Base-by-base conservation (phyloP, 1,140 invertebrate species). In the Drosophila rhopaloa region DNA sequence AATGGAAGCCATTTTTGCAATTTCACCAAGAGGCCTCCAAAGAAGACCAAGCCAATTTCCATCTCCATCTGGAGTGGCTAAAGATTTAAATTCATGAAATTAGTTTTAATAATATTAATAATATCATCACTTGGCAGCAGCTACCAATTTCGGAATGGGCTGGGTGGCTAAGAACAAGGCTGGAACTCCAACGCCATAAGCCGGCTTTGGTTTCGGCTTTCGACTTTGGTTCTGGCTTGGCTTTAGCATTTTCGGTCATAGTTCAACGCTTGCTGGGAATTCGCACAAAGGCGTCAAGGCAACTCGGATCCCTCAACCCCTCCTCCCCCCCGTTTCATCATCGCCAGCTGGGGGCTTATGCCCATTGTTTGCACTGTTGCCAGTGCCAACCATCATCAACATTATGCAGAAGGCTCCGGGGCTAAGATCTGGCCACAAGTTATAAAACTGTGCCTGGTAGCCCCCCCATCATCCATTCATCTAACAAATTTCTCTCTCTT, bases 61-160 rank as follows among this genome's bases (percentile, higher is more conserved):
- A 3, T 9, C 8, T 24, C 46, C 32, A 19, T 13, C 10, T 32
- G 41, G 14, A 43, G 54, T 67, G 14, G 11, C 38, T 35, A 50
- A 67, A 37, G 44, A 53, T 43, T 76, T 73, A 72, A 76, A 86
- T 88, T 86, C 63, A 82, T 70, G 40, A 86, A 86, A 86, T 86
- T 86, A 86, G 79, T 88, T 86, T 86, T 88, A 86, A 88, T 82
- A 88, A 88, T 72, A 82, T 86, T 82, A 86, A 86, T 80, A 79
- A 79, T 73, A 81, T 81, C 82, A 76, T 67, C 79, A 82, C 82
- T 88, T 88, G 79, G 70, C 76, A 82, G 65, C 82, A 58, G 27
- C 43, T 37, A 40, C 63, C 55, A 47, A 41, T 16, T 16, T 14
- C 9, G 55, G 5, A 9, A 13, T 11, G 19, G 44, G 41, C 24